phyloP scores from a whole-genome alignment of 2,113 vertebrate genomes.

The Oceanodroma tethys region DNA sequence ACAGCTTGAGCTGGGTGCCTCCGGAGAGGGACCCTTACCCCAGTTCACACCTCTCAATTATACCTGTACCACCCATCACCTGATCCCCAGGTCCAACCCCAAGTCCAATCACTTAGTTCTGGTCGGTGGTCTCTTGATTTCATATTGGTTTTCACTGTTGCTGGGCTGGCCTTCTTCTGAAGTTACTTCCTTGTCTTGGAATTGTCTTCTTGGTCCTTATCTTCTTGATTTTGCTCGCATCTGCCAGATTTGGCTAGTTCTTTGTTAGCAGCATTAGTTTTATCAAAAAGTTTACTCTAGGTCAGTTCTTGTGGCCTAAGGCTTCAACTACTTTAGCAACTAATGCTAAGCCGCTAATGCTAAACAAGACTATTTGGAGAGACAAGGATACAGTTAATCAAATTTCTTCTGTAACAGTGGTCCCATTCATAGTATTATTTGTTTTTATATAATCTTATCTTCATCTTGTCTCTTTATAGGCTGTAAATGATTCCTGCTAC shows the following conservation, averaged over 20 bases:
- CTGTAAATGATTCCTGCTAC: slow-evolving; percentile 94
- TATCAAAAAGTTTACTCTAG: neutral
- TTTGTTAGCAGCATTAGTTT: neutral
- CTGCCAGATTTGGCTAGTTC: neutral
- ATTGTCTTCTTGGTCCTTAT: neutral
- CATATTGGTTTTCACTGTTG: neutral
- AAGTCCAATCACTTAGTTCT: neutral
- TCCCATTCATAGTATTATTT: neutral
- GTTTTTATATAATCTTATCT: neutral
- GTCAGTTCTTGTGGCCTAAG: neutral
- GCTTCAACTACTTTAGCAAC: neutral
- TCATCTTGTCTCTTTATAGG: slow-evolving; percentile 70
- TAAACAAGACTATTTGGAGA: neutral
- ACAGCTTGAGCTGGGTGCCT: neutral
- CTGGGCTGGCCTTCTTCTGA: neutral
- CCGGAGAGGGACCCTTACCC: neutral
- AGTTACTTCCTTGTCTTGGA: neutral
- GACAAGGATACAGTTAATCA: neutral
- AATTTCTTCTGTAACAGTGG: neutral
- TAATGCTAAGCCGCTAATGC: neutral
- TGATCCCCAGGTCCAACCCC: neutral
- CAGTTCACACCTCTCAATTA: accelerated
- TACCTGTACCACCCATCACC: accelerated
- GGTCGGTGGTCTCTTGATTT: neutral
- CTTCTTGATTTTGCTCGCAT: neutral